Evolutionary conservation across 1,140 invertebrate genomes (phyloP), one percentile per base, ranked within the genome.

Genomic region (Drosophila suzukii): DNA sequence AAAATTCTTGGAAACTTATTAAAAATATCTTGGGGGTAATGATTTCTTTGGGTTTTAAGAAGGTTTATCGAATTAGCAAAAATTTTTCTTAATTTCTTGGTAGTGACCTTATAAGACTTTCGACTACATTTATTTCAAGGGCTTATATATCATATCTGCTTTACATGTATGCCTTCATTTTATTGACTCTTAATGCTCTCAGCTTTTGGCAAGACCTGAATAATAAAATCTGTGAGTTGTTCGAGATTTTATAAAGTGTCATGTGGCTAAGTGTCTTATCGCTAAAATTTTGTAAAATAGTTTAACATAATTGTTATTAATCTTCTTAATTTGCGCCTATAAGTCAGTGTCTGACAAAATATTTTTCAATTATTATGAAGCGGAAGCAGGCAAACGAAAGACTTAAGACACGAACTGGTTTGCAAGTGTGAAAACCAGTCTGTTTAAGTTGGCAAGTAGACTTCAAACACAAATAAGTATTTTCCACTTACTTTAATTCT

Each of bases 371-470:
- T 11, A 27, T 27, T 17, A 17, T 24, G 5, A 36, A 34, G 12
- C 17, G n/a, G 13, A 7, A 17, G 8, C 1, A 0, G 11, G 12
- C 36, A 49, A 66, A 20, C 43, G 3, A 81, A 72, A 66, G 50
- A 81, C 72, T 81, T 76, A 55, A 39, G 60, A 38, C 32, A 66
- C 72, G 11, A 76, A 81, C 72, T 59, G 46, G 12, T 38, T 39
- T 65, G 7, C 8, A 32, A 10, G 1, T 12, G 1, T 15, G 11
- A 15, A 39, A 30, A 27, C 24, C 10, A 11, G 13, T 34, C n/a
- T 50, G 8, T 12, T 51, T 0, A 34, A 27, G 13, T n/a, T 10
- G 12, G 43, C 43, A 20, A 10, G 8, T 17, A 6, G 17, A 20
- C 24, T 15, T 8, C 4, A 8, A n/a, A n/a, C 20, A 30, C 13